Conservation (phyloP, 2,888 invertebrate genomes). For the Bruchidius siliquastri region DNA sequence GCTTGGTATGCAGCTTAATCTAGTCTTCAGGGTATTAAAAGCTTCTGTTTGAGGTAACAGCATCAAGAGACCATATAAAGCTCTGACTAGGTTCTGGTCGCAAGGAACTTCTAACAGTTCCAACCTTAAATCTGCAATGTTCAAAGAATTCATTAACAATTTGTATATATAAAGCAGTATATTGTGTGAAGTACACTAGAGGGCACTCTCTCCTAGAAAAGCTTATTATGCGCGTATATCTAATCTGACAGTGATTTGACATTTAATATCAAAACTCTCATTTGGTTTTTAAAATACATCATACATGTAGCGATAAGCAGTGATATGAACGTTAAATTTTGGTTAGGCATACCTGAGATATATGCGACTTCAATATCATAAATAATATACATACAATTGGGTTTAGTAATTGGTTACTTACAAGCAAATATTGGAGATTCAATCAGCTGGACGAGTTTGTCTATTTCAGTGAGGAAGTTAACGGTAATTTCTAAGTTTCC, state of each 20-base stretch:
- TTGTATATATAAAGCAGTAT: no score
- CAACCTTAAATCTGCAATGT: slow-evolving; percentile 75
- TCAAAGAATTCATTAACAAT: background rate
- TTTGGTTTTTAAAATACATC: no score
- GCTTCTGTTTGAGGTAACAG: slow-evolving; percentile 96
- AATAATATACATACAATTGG: no score
- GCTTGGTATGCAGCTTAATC: slow-evolving; percentile 76
- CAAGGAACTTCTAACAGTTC: slow-evolving; percentile 78
- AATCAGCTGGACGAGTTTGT: slow-evolving; percentile 93
- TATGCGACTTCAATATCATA: no score
- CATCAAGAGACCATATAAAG: slow-evolving; percentile 95
- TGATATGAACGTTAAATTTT: no score
- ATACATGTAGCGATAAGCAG: no score
- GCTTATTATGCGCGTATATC: no score
- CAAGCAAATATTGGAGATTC: slow-evolving; percentile 99
- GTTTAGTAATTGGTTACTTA: slow-evolving; percentile 57
- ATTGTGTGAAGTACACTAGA: no score
- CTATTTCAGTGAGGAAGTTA: slow-evolving; percentile 92
- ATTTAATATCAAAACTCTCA: no score
- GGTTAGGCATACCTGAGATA: no score
- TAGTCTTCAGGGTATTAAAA: slow-evolving; percentile 76
- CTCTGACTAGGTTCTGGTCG: slow-evolving; percentile 76
- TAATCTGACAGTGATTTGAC: no score
- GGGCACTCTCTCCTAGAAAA: no score
- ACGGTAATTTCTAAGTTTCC: slow-evolving; percentile 93